A percentile compares a stretch with the other conserved stretches of the same genome.
Evolutionary conservation across 1,140 invertebrate genomes (phyloP).

Genomic region (Sitobion miscanthi): DNA sequence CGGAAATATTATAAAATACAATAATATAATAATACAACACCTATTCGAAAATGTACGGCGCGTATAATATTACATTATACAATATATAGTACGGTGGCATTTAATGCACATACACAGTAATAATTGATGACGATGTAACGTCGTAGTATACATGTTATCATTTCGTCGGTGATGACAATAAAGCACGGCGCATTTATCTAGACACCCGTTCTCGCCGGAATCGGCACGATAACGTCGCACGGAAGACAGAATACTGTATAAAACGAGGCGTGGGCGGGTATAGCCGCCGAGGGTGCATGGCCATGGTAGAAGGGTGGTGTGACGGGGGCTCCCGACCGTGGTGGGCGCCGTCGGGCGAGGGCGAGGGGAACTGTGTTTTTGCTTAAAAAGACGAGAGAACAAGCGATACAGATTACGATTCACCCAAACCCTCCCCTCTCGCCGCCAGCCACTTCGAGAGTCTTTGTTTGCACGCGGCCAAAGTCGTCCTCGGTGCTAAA

Average conservation of each 20-base stretch:
- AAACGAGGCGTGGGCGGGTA: neutral
- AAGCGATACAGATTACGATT: slow-evolving; percentile 24
- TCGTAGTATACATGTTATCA: slow-evolving; percentile 12
- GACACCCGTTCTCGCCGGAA: neutral
- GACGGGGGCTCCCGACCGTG: no score
- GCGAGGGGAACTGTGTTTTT: neutral
- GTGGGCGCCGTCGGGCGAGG: neutral
- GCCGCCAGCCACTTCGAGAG: neutral
- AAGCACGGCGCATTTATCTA: neutral
- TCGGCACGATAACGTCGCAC: neutral
- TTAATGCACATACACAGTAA: neutral
- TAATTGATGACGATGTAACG: neutral
- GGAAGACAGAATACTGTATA: neutral
- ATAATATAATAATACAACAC: neutral
- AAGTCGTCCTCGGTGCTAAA: neutral
- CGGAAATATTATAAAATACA: neutral
- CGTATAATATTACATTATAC: neutral
- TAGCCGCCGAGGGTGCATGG: neutral
- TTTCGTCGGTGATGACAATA: neutral
- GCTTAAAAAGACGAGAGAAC: slow-evolving; percentile 35
- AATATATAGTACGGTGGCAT: neutral
- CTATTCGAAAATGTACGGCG: neutral
- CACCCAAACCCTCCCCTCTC: neutral
- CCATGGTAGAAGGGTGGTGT: neutral
- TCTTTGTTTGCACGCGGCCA: slow-evolving; percentile 10